These are phyloP conservation scores for Epinephelus coioides DNA, from an alignment of 2,797 vertebrate genomes.

Conservation along the genomic window DNA sequence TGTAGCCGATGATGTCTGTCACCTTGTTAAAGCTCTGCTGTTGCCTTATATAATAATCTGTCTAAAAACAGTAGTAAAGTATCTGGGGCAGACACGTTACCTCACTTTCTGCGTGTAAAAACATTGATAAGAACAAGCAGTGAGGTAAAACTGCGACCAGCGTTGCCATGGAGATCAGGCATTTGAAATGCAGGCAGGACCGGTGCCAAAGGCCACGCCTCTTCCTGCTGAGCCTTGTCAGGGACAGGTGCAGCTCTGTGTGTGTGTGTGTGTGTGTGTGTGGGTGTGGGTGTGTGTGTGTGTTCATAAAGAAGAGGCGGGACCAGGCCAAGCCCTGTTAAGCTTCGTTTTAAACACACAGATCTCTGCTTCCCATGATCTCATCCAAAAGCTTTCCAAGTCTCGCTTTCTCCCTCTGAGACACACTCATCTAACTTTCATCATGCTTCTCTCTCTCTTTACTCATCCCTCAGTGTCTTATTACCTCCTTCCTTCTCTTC, in stretches of 20 bases:
- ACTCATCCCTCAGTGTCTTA: neutral
- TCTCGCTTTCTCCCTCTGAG: conserved; percentile 41
- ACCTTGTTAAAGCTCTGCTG: neutral
- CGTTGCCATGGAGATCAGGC: conserved; percentile 67
- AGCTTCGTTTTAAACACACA: conserved; percentile 71
- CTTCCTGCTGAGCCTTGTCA: conserved; percentile 72
- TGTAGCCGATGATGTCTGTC: neutral
- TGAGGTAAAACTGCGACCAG: conserved; percentile 49
- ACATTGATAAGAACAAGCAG: conserved; percentile 25
- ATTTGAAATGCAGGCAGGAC: conserved; percentile 58
- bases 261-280: conserved; percentile 45
- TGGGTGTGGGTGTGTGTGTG: conserved; percentile 38
- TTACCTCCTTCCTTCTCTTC: neutral
- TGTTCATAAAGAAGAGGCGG: conserved; percentile 39
- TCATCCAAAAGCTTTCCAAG: conserved; percentile 70
- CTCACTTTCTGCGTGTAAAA: conserved; percentile 38
- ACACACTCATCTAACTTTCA: conserved; percentile 48
- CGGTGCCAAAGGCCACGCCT: conserved; percentile 67
- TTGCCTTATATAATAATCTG: neutral
- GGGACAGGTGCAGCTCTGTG: conserved; percentile 78
- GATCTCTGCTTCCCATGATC: conserved; percentile 78
- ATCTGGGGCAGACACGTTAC: conserved; percentile 8
- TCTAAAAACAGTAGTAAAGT: neutral
- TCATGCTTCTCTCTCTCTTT: conserved; percentile 7
- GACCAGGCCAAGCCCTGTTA: conserved; percentile 43